These are phyloP conservation scores for Aleiodes testaceus DNA, from an alignment of 2,888 invertebrate species.

Conservation along the genomic window DNA sequence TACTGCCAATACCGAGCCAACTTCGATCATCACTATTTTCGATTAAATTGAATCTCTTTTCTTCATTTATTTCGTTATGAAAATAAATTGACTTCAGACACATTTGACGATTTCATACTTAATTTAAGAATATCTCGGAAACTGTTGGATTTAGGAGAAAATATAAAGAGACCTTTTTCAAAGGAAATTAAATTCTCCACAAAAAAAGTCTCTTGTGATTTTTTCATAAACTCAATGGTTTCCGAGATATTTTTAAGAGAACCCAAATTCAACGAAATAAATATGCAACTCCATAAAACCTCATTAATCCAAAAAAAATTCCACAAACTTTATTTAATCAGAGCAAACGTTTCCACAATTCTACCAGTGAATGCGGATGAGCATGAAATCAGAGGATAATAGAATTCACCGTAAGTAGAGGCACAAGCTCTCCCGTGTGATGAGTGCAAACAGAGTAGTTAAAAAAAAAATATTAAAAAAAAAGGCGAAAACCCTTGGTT, in stretches of 20 bases:
- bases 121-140: too few relatives aligned
- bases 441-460: conserved; percentile 5
- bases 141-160: too few relatives aligned
- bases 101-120: neutral
- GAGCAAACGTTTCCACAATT: too few relatives aligned
- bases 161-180: too few relatives aligned
- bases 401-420: neutral
- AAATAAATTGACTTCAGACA: neutral
- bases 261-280: too few relatives aligned
- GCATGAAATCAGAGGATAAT: conserved; percentile 24
- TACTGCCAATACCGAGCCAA: conserved; percentile 30
- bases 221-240: neutral
- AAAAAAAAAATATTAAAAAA: neutral
- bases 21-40: conserved; percentile 20
- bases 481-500: neutral
- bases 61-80: neutral
- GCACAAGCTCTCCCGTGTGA: neutral
- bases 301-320: neutral
- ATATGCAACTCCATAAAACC: neutral
- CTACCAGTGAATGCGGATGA: neutral
- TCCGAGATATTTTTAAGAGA: too few relatives aligned
- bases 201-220: too few relatives aligned
- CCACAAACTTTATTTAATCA: too few relatives aligned
- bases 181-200: too few relatives aligned
- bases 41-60: conserved; percentile 30